Evolutionary conservation across 1,140 invertebrate genomes (phyloP).

Genomic region (Bombus balteatus): DNA sequence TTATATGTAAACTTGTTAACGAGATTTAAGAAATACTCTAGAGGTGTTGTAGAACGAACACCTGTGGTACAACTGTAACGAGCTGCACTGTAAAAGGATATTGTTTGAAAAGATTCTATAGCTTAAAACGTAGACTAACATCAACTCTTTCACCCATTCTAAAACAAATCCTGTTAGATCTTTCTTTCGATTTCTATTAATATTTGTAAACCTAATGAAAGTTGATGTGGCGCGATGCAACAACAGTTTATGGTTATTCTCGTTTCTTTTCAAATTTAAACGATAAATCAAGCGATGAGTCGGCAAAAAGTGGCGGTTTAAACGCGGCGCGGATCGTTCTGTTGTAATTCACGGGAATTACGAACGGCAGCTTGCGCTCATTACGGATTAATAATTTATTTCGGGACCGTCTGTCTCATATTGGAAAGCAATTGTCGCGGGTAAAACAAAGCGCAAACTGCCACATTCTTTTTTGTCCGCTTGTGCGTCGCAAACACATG

Average conservation of each 20-base stretch:
- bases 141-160: no score
- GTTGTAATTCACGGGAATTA: not conserved
- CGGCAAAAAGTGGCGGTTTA: constrained; percentile 1
- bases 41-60: no score
- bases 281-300: constrained; percentile 20
- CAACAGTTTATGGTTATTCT: not conserved
- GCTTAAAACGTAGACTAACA: no score
- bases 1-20: no score
- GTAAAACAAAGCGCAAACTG: not conserved
- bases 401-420: not conserved
- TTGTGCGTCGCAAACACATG: not conserved
- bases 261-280: not conserved
- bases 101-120: no score
- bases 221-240: no score
- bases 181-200: not conserved
- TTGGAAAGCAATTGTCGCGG: constrained; percentile 34
- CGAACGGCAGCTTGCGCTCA: constrained; percentile 31
- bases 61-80: no score
- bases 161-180: no score
- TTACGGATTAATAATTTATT: constrained; percentile 48
- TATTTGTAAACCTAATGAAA: not conserved
- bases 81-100: no score
- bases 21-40: no score
- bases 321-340: not conserved
- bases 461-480: not conserved